These are phyloP conservation scores for Drosophila erecta DNA, from an alignment of 1,140 invertebrate genomes.

Conservation along the genomic window DNA sequence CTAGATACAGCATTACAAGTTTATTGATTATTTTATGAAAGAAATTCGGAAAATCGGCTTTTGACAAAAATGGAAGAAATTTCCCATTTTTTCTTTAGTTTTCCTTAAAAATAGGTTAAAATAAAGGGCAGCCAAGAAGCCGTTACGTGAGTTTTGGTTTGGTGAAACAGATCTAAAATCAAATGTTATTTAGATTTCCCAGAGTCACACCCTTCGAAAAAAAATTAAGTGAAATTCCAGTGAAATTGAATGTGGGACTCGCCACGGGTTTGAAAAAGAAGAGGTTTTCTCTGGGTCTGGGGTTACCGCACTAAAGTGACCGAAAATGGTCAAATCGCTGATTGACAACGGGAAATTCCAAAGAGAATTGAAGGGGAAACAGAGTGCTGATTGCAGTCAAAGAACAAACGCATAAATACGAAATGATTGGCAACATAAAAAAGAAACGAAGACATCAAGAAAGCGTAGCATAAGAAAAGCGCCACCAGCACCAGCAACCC, in stretches of 20 bases:
- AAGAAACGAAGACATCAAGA: conserved; percentile 24
- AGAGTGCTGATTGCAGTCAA: conserved; percentile 48
- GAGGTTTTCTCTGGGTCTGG: not conserved
- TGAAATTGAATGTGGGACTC: conserved; percentile 33
- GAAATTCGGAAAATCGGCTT: too few species aligned
- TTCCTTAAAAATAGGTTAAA: too few species aligned
- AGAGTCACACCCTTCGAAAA: conserved; percentile 13
- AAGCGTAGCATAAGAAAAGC: conserved; percentile 15
- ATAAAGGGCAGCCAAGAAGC: not conserved
- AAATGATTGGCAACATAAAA: conserved; percentile 77
- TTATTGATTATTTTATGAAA: too few species aligned
- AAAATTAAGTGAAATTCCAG: conserved; percentile 51
- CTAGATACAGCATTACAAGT: too few species aligned
- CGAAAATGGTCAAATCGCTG: conserved; percentile 64
- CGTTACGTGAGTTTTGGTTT: conserved; percentile 9
- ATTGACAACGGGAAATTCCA: conserved; percentile 50
- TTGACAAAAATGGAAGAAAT: too few species aligned
- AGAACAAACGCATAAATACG: conserved; percentile 77
- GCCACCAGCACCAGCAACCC: not conserved
- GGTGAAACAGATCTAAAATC: conserved; percentile 32
- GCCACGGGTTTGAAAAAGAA: conserved; percentile 4
- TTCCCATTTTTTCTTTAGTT: too few species aligned
- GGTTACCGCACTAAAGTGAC: conserved; percentile 40
- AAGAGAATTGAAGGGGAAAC: conserved; percentile 6
- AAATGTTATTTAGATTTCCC: conserved; percentile 44